These are phyloP conservation scores for Anticlea derivata DNA, from an alignment of 2,888 invertebrate genomes.

Conservation along the genomic window DNA sequence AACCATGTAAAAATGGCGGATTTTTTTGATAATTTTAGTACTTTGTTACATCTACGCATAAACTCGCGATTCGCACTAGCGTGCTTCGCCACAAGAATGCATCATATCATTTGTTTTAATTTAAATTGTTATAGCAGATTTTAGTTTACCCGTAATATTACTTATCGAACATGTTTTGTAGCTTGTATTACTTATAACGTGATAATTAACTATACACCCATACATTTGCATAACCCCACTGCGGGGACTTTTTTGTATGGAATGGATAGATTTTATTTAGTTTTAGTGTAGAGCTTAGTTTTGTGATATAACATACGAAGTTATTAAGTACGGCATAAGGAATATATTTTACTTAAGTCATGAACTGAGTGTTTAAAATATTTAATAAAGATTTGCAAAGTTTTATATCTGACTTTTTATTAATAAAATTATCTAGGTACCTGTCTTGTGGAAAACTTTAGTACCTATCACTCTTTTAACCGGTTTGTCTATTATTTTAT, in stretches of 20 bases:
- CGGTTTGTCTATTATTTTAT: too few species aligned
- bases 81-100: slow-evolving; percentile 80
- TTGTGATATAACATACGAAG: slow-evolving; percentile 27
- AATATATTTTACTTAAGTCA: slow-evolving; percentile 24
- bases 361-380: slow-evolving; percentile 33
- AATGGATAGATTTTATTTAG: slow-evolving; percentile 55
- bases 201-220: slow-evolving; percentile 45
- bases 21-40: slow-evolving; percentile 38
- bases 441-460: neutral
- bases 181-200: slow-evolving; percentile 46
- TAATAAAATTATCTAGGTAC: neutral
- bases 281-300: slow-evolving; percentile 37
- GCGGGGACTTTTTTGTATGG: slow-evolving; percentile 82
- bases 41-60: slow-evolving; percentile 38
- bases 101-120: slow-evolving; percentile 84
- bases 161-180: slow-evolving; percentile 58
- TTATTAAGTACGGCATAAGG: slow-evolving; percentile 24
- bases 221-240: slow-evolving; percentile 57
- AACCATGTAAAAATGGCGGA: neutral
- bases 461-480: too few species aligned
- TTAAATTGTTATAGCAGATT: slow-evolving; percentile 70
- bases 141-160: slow-evolving; percentile 67
- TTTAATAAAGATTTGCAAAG: slow-evolving; percentile 25
- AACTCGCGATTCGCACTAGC: slow-evolving; percentile 61
- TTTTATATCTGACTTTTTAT: slow-evolving; percentile 1